Evolutionary conservation across 2,797 vertebrate species (phyloP), one percentile per base, ranked within the genome.

Genomic region (Balearica regulorum): DNA sequence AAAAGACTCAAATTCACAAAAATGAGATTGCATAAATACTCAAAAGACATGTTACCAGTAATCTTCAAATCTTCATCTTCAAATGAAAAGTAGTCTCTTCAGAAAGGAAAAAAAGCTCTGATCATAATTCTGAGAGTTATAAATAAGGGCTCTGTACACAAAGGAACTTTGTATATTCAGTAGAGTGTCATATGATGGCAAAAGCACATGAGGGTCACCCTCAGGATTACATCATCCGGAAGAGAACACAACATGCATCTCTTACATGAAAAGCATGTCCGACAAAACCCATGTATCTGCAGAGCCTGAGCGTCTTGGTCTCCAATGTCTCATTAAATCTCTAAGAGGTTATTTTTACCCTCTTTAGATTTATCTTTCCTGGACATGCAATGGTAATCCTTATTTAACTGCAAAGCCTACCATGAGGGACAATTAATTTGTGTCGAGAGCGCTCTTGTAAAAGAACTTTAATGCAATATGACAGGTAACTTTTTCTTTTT

Each of bases 181-280:
- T 25, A 11, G 69, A 79, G 33, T 78, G 80, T 97, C 94, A 90
- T 90, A 91, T 89, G 95, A 97, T 90, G 92, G 92, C 75, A 89
- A 94, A 96, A 96, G 87, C 94, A 89, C 87, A 96, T 83, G 94
- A 90, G 64, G 70, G 83, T 89, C 95, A 95, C 55, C 49, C 87
- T 31, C n/a, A 92, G 75, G 60, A 84, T 95, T 73, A 88, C 68
- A 65, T 94, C 92, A 97, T 83, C 79, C 3, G 0, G 51, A 91
- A 82, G 80, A 75, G 93, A 94, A 68, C 61, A 78, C 26, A 55
- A 89, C 16, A 13, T 70, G 86, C 66, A 37, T 75, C 85, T 94
- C 83, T 64, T 39, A 33, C 68, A 69, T 44, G 71, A 94, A 77
- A 82, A 53, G 83, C 44, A 4, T 17, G 60, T 81, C 71, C 57